Percentiles rank a stretch among this genome's conserved stretches.
phyloP scores from a whole-genome alignment of 2,113 vertebrate species.

The Penelope pileata region DNA sequence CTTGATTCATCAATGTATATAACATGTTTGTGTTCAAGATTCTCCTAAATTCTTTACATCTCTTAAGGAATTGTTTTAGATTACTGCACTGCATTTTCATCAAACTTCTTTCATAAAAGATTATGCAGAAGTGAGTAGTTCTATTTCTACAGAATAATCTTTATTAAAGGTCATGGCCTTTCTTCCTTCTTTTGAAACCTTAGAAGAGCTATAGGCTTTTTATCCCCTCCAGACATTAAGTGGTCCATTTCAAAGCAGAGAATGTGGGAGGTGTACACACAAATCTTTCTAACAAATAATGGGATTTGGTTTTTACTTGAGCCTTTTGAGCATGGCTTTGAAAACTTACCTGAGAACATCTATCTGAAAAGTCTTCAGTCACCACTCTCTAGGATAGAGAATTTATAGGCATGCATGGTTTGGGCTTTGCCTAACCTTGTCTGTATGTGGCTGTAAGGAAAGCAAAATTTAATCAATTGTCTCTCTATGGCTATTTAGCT shows the following conservation, averaged over 20 bases:
- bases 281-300: constrained; percentile 45
- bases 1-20: background rate
- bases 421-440: constrained; percentile 3
- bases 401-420: background rate
- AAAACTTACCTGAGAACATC: constrained; percentile 28
- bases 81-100: background rate
- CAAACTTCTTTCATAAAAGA: background rate
- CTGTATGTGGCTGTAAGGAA: background rate
- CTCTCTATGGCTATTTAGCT: background rate
- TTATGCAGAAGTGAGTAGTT: background rate
- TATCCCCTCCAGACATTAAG: constrained; percentile 1
- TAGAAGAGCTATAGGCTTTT: constrained; percentile 5
- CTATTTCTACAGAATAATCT: constrained; percentile 22
- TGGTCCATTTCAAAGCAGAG: constrained; percentile 50
- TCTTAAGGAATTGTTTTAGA: background rate
- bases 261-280: background rate
- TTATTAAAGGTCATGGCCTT: constrained; percentile 27
- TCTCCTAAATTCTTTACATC: background rate
- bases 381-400: background rate
- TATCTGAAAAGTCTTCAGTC: constrained; percentile 33
- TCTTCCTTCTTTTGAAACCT: constrained; percentile 50
- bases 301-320: constrained; percentile 4
- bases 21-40: background rate
- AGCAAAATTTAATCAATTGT: background rate
- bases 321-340: background rate